Evolutionary conservation across 2,888 invertebrate species (phyloP), one percentile per base, ranked within the genome.

Genomic region (Selenia dentaria): DNA sequence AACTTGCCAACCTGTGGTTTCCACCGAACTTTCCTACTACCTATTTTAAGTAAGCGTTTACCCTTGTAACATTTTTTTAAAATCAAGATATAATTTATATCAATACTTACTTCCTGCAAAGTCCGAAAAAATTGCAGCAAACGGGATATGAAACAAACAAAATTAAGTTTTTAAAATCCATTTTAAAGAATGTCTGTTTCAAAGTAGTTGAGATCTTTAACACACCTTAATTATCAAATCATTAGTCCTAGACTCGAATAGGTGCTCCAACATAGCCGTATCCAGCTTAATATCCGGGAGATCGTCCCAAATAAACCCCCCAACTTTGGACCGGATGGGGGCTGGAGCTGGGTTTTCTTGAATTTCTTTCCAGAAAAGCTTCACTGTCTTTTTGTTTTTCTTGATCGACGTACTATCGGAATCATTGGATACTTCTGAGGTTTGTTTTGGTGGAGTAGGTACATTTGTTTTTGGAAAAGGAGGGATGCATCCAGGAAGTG

Each of bases 341-440:
- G 86, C 72, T 2, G 85, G 82, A n/a, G 74, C 67, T 0, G 94
- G 94, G 70, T 94, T 94, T 57, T 96, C 97, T 59, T 96, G 93
- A 4, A 97, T 96, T 83, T 99, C 98, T 74, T 96, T 96, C 99
- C 99, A 99, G 82, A 99, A 99, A 37, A 99, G 91, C 83, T 98
- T 98, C 8, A 99, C 96, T 13, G 99, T 99, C 79, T 99, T 98
- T 86, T 98, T 98, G 73, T 95, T 97, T 76, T 97, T 97, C 76
- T 94, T 95, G 26, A 94, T 92, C 0, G 93, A 78, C 52, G 91
- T 79, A 70, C 87, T 71, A 67, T 91, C 83, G 9, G 81, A 79
- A 37, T 91, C 91, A 37, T 82, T 83, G 8, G 83, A 76, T 18
- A 79, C 51, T 45, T 91, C 80, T 3, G 81, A 74, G 1, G 74